Base-by-base conservation (phyloP, 2,797 vertebrate genomes). In the Valencia hispanica region DNA sequence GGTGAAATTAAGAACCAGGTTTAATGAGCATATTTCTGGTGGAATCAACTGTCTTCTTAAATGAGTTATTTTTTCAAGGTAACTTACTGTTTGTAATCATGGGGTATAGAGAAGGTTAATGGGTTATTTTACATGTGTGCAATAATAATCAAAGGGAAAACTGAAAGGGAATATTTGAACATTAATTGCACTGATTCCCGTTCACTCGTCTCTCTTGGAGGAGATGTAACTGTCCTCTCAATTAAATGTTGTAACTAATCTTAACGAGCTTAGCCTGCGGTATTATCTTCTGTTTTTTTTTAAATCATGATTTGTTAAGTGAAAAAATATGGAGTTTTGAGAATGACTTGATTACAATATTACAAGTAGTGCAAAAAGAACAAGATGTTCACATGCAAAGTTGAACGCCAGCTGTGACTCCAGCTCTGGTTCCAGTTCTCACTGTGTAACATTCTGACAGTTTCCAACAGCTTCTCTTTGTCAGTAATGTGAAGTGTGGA, bases 121-220 rank as follows among this genome's bases (percentile, higher is more conserved):
- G 41, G n/a, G 14, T 27, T 43, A n/a, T 43, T 43, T 68, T 27
- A 18, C n/a, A 45, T 18, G 3, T 79, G 18, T 75, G 30, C 53
- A 69, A 63, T 74, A n/a, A 70, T 78, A 39, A 79, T 81, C 27
- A 39, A 39, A 39, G 80, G 76, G 75, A 71, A 81, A 77, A 74
- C 74, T 76, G 1, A 65, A 9, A 76, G 70, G 70, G 57, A 82
- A 75, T 75, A 9, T 73, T 81, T 61, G 47, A 47, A 79, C 15
- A 48, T 48, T 78, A 69, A 70, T 55, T 84, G 83, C 88, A 84
- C 81, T 84, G 75, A 84, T 79, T 43, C 1, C 32, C 51, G 2
- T 76, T 1, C 22, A 45, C 1, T 27, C 27, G 39, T 68, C 36
- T 25, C 53, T 22, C 55, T 50, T 71, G 43, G 72, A 32, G 15